Base-by-base conservation (phyloP, 2,888 invertebrate species). In the Tuberolachnus salignus region DNA sequence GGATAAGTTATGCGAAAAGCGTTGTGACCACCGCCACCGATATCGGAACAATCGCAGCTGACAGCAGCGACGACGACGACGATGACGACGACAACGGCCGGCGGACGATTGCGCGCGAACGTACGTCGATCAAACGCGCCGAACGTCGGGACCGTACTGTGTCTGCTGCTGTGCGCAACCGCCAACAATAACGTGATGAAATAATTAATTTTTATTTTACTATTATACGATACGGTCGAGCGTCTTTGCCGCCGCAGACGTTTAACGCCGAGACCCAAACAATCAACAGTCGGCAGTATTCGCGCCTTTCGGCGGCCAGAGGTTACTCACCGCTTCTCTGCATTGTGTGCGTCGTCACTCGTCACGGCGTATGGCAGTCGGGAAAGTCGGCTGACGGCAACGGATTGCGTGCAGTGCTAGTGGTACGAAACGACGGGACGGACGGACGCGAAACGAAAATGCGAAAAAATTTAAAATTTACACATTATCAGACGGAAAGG, bases 311-410 rank as follows among this genome's bases (percentile, higher is more conserved):
- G 34, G 6, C 34, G 34, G 6, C 34, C 6, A 34, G 6, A 34
- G 34, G 55, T 34, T 70, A 80, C 81, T 67, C 74, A 81, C 75
- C 81, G 59, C 80, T 81, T 72, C 80, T 80, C 81, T 81, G 81
- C 81, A 80, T 81, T 21, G 80, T 61, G 6, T 8, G 46, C 4
- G 44, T 10, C 53, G 69, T 13, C 59, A 19, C 14, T 23, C 53
- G 53, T n/a, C 34, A 53, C 53, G 23, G 53, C n/a, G 53, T 23
- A 6, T 53, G 11, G 49, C 26, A n/a, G 11, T 23, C 23, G 49
- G n/a, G 6, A 14, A 21, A 64, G 19, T 66, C n/a, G 53, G 21
- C 26, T 8, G 19, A 26, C 4, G 14, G 8, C 14, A 11, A 63
- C 19, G 42, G 42, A 4, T 34, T 34, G 34, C 6, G 23, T n/a